Evolutionary conservation across 1,140 invertebrate genomes (phyloP), one percentile per base, ranked within the genome.

Genomic region (Drosophila jambulina): DNA sequence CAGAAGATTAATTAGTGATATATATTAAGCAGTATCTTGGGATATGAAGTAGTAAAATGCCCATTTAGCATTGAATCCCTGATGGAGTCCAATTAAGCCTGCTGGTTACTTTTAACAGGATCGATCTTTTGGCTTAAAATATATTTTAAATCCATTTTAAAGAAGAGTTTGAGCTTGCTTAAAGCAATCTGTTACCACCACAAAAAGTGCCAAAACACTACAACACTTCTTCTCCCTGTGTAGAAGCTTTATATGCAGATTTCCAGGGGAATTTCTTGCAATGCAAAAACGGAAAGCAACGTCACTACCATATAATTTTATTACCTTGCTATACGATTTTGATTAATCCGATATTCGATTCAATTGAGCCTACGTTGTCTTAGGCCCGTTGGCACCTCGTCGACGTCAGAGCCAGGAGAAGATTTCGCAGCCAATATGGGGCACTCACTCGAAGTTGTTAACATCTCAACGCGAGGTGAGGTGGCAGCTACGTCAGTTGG

Each of bases 391-490:
- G 34, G n/a, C 29, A 32, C 27, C 32, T 27, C 6, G 34, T 32
- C 25, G 67, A 71, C 53, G 67, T 59, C 67, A 59, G 43, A 51
- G 29, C 23, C 32, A 12, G 32, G 15, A 38, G 53, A 72, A 40
- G 32, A 49, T 71, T 59, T 36, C 19, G 19, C 54, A 72, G 56
- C 68, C 23, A 58, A 51, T 72, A 42, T 32, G 36, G 29, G 12
- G 27, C 62, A 65, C 21, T 42, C 10, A 23, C 36, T 64, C 17
- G n/a, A 60, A 59, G 29, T 58, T 3, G 67, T 70, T 70, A 70
- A 67, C 67, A 70, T 54, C 62, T 70, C n/a, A n/a, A 32, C 48
- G 67, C 40, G 63, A 69, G 65, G 6, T 53, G 27, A 64, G 67
- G 46, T 69, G 36, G 60, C 46, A 53, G 63, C 6, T 70, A 54